A percentile compares a stretch with the other conserved stretches of the same genome.
Conservation (phyloP, 2,888 invertebrate genomes). For the Stegana nigrithorax region DNA sequence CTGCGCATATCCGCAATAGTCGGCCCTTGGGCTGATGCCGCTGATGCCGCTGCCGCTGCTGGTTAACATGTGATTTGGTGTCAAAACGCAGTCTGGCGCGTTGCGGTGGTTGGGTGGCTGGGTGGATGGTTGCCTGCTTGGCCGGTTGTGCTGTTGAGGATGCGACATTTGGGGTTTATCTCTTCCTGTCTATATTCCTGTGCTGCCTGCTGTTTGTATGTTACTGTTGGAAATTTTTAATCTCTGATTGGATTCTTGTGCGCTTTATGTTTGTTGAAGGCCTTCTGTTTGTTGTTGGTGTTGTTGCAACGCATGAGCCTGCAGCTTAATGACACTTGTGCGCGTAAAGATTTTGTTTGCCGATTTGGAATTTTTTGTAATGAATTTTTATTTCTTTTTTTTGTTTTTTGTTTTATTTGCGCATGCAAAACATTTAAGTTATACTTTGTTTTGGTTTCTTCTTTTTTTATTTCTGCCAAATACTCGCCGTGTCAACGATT, state of each 20-base stretch:
- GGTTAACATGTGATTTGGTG: too few relatives aligned
- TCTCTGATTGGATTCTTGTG: conserved; percentile 57
- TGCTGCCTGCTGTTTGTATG: too few relatives aligned
- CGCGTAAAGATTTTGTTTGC: conserved; percentile 1
- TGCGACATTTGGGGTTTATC: neutral
- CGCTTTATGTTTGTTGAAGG: conserved; percentile 8
- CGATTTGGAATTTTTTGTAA: too few relatives aligned
- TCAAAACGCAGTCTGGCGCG: neutral
- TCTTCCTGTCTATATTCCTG: neutral
- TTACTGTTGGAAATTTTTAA: conserved; percentile 41
- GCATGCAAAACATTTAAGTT: neutral
- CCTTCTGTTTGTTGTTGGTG: conserved; percentile 37
- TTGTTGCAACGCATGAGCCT: conserved; percentile 53
- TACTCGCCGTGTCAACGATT: too few relatives aligned
- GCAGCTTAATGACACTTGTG: conserved; percentile 38
- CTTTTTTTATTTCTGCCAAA: too few relatives aligned
- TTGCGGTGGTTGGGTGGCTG: neutral
- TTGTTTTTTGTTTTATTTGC: neutral
- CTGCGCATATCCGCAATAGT: neutral
- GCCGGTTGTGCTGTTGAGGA: neutral
- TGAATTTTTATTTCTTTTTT: neutral
- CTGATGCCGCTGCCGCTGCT: too few relatives aligned
- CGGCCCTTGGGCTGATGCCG: neutral
- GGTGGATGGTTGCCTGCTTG: neutral
- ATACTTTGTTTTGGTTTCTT: neutral